Conservation (phyloP, 2,113 vertebrate genomes). For the Hassar affinis region DNA sequence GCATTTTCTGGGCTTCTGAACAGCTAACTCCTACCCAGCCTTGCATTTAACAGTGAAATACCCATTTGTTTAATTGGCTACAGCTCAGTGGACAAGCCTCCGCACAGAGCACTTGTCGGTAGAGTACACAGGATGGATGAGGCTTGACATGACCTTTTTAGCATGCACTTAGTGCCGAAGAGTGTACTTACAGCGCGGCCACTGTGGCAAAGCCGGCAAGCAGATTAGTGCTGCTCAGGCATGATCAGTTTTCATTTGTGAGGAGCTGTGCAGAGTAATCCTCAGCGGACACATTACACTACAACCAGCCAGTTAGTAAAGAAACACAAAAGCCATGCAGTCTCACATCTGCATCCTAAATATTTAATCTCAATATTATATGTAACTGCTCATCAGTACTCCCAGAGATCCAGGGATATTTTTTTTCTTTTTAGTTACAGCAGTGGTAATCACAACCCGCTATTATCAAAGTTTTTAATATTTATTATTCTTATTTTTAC, state of each 20-base stretch:
- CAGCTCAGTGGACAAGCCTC: conserved; percentile 40
- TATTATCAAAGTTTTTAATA: not conserved
- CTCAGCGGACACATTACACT: conserved; percentile 1
- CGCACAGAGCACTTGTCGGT: conserved; percentile 33
- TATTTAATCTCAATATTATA: not conserved
- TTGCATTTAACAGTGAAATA: conserved; percentile 29
- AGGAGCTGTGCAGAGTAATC: conserved; percentile 3
- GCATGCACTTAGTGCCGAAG: conserved; percentile 48
- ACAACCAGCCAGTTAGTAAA: conserved; percentile 25
- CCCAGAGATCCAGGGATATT: not conserved
- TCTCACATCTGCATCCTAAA: not conserved
- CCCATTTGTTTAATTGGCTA: conserved; percentile 52
- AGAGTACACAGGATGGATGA: conserved; percentile 51
- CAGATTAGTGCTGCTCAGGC: conserved; percentile 31
- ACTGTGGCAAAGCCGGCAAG: conserved; percentile 18
- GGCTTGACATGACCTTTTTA: conserved; percentile 62
- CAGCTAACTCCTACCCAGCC: not conserved
- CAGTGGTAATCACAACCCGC: not conserved
- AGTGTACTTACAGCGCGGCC: conserved; percentile 37
- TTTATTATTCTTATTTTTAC: not conserved
- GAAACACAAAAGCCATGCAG: not conserved
- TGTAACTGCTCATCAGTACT: too few relatives aligned
- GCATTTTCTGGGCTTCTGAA: conserved; percentile 35
- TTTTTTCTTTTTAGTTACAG: conserved; percentile 43
- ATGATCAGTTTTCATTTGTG: conserved; percentile 45